Evolutionary conservation across 2,888 invertebrate species (phyloP).

Genomic region (Pseudococcus longispinus): DNA sequence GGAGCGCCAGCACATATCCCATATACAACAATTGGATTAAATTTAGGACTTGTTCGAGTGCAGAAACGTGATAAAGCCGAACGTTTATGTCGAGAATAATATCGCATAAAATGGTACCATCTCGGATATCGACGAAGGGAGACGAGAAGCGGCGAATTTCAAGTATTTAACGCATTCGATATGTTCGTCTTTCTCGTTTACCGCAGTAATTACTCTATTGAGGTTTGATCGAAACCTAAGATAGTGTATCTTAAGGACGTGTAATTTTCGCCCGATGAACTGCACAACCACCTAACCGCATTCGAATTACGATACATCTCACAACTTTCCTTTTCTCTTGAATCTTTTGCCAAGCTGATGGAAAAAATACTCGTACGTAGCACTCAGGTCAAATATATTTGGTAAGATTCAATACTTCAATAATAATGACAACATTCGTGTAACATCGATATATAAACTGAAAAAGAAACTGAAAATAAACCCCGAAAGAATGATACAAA

Average conservation of each 20-base stretch:
- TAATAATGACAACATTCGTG: neutral
- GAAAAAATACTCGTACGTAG: neutral
- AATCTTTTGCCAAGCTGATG: neutral
- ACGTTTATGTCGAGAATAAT: neutral
- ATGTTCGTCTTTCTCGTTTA: neutral
- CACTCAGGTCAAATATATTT: neutral
- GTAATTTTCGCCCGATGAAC: neutral
- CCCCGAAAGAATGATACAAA: neutral
- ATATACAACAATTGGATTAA: neutral
- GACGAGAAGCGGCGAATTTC: neutral
- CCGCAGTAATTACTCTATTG: neutral
- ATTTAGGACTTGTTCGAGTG: neutral
- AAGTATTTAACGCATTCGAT: slow-evolving; percentile 2
- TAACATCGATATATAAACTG: neutral
- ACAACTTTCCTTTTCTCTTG: too few relatives aligned
- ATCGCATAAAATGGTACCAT: neutral
- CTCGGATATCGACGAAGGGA: neutral
- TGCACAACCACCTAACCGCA: too few relatives aligned
- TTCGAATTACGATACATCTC: too few relatives aligned
- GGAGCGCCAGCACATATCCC: neutral
- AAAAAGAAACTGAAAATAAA: neutral
- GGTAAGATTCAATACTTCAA: slow-evolving; percentile 22
- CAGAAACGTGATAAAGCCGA: slow-evolving; percentile 7
- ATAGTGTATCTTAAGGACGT: neutral
- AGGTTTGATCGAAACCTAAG: neutral